Base-by-base conservation (phyloP, 2,888 invertebrate genomes). In the Agrotis exclamationis region DNA sequence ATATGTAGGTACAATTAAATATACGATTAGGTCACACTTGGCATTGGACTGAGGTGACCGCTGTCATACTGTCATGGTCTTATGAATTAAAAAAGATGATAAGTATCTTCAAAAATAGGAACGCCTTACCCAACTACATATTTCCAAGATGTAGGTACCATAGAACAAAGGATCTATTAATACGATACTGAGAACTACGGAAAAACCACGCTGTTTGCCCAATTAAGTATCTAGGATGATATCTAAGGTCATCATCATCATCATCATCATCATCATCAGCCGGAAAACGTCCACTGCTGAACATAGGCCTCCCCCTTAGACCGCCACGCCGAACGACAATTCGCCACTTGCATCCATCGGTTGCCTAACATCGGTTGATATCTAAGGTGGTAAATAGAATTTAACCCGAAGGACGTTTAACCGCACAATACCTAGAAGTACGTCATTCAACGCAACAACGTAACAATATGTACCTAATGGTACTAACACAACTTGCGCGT, bases 191-290 rank as follows among this genome's bases (percentile, higher is more conserved):
- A 48, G 18, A 73, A 50, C 24, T 13, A 3, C 14, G 44, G 22
- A 13, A 16, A 6, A 24, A 53, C 24, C 53, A 74, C 20, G 18
- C 7, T 20, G 14, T 47, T 53, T 67, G 20, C 9, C 11, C 18
- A 45, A 51, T 74, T 45, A 64, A 51, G 7, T 54, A 56, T 45
- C 22, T 22, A 69, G 50, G 48, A n/a, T 18, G 39, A 67, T 54
- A 28, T 1, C 0, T 16, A 24, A 47, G 14, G 47, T 48, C n/a
- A n/a, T n/a, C n/a, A n/a, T n/a, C n/a, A n/a, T n/a, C n/a, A n/a
- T n/a, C n/a, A n/a, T n/a, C n/a, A n/a, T n/a, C n/a, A n/a, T n/a
- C n/a, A n/a, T n/a, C n/a, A n/a, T n/a, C n/a, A n/a, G n/a, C n/a
- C n/a, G n/a, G n/a, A n/a, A n/a, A n/a, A n/a, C n/a, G n/a, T n/a